Evolutionary conservation across 2,888 invertebrate species (phyloP).

Genomic region (Caenorhabditis sp.): DNA sequence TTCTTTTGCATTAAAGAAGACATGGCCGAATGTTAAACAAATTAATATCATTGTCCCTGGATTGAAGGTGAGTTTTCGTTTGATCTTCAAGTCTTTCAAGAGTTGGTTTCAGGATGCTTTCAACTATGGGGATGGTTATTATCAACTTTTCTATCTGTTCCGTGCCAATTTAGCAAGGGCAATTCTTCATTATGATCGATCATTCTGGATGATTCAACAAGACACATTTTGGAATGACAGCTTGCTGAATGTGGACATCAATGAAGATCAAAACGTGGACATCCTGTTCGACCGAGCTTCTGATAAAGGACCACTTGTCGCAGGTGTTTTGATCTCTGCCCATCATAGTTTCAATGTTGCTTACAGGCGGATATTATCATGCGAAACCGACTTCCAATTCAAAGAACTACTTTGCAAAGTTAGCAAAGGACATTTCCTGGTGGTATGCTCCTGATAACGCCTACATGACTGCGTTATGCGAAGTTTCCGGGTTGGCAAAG

Average conservation of each 20-base stretch:
- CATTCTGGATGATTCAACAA: slow-evolving; percentile 83
- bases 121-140: slow-evolving; percentile 82
- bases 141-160: slow-evolving; percentile 82
- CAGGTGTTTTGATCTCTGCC: slow-evolving; percentile 62
- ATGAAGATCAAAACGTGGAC: slow-evolving; percentile 57
- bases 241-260: slow-evolving; percentile 67
- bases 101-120: slow-evolving; percentile 75
- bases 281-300: slow-evolving; percentile 81
- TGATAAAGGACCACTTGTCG: slow-evolving; percentile 75
- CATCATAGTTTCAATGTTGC: background rate
- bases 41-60: slow-evolving; percentile 74
- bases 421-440: slow-evolving; percentile 76
- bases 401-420: slow-evolving; percentile 72
- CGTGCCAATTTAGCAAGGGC: slow-evolving; percentile 79
- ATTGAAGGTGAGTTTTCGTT: slow-evolving; percentile 66
- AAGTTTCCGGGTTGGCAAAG: slow-evolving; percentile 65
- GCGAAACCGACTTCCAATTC: slow-evolving; percentile 72
- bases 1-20: slow-evolving; percentile 58
- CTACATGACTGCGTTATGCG: slow-evolving; percentile 81
- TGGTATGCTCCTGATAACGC: slow-evolving; percentile 82
- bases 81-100: no score
- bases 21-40: slow-evolving; percentile 73
- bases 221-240: slow-evolving; percentile 81
- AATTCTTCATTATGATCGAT: slow-evolving; percentile 66
- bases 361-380: slow-evolving; percentile 80